A percentile compares a stretch with the other conserved stretches of the same genome.
phyloP scores from a whole-genome alignment of 2,113 vertebrate genomes.

The Salvelinus alpinus region DNA sequence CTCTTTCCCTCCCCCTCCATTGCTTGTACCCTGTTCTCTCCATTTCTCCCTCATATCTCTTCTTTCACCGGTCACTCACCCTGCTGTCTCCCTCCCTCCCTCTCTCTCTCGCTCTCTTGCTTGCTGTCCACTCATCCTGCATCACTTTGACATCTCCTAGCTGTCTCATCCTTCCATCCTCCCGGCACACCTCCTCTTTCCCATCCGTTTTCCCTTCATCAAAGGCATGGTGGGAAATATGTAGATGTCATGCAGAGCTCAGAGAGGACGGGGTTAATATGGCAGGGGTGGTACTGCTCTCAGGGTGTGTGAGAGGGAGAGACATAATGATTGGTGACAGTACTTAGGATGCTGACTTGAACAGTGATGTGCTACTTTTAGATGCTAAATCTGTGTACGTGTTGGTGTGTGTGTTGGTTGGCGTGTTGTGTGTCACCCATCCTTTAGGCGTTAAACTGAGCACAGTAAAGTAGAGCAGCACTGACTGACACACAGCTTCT shows the following conservation, averaged over 20 bases:
- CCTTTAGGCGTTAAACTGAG: slow-evolving; percentile 43
- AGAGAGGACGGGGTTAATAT: slow-evolving; percentile 56
- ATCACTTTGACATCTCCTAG: slow-evolving; percentile 54
- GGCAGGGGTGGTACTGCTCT: slow-evolving; percentile 42
- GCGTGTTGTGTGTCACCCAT: slow-evolving; percentile 26
- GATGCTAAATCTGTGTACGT: slow-evolving; percentile 27
- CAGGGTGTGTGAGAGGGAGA: not conserved
- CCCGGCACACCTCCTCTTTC: slow-evolving; percentile 26
- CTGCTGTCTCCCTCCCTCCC: slow-evolving; percentile 32
- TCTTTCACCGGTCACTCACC: slow-evolving; percentile 22
- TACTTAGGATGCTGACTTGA: slow-evolving; percentile 39
- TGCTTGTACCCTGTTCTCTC: no score
- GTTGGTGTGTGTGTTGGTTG: slow-evolving; percentile 29
- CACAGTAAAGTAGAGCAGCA: slow-evolving; percentile 43
- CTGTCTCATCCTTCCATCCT: slow-evolving; percentile 52
- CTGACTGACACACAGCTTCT: slow-evolving; percentile 52
- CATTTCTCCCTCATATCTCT: not conserved
- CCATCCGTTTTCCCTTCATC: slow-evolving; percentile 50
- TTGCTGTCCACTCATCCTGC: slow-evolving; percentile 39
- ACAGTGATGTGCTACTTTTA: slow-evolving; percentile 34
- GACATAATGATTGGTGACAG: slow-evolving; percentile 48
- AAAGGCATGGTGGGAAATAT: slow-evolving; percentile 56
- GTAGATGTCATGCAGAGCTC: slow-evolving; percentile 56
- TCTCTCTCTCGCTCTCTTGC: not conserved
- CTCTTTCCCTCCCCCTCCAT: no score